Evolutionary conservation across 2,797 vertebrate genomes (phyloP).

Genomic region (Nothura maculosa): DNA sequence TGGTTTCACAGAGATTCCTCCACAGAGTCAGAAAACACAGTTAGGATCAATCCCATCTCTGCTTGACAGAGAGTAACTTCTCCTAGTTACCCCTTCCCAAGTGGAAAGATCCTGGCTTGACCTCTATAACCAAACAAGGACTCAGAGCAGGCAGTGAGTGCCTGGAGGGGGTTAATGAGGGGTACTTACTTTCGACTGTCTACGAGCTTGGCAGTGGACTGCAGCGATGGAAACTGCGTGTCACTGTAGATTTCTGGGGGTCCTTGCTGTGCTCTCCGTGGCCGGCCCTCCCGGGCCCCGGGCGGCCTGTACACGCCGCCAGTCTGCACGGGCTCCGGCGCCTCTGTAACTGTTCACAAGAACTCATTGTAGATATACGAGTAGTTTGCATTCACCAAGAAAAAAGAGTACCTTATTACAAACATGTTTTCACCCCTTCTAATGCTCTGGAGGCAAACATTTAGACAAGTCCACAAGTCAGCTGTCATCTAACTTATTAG

Average conservation of each 20-base stretch:
- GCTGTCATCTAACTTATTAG: background rate
- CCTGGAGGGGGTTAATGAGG: background rate
- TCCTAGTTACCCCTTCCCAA: background rate
- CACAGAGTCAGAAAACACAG: background rate
- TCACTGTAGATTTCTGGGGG: constrained; percentile 97
- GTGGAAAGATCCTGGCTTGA: background rate
- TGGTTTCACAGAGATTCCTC: background rate
- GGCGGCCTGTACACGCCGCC: constrained; percentile 95
- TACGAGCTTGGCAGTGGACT: constrained; percentile 94
- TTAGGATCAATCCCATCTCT: background rate
- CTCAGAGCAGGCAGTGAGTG: background rate
- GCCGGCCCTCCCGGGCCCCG: constrained; percentile 89
- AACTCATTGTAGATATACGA: background rate
- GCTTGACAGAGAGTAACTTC: background rate
- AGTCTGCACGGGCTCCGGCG: constrained; percentile 88
- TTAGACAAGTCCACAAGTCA: background rate
- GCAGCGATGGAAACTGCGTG: constrained; percentile 94
- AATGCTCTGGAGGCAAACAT: background rate
- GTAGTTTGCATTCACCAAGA: background rate
- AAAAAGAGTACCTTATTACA: background rate
- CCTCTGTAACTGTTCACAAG: constrained; percentile 82
- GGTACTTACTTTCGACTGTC: constrained; percentile 94
- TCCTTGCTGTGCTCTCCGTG: constrained; percentile 87
- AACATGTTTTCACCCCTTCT: background rate
- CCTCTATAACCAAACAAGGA: background rate